Percentiles rank a stretch among this genome's conserved stretches.
Conservation (phyloP, 1,140 invertebrate species). For the Trichonephila clavata region DNA sequence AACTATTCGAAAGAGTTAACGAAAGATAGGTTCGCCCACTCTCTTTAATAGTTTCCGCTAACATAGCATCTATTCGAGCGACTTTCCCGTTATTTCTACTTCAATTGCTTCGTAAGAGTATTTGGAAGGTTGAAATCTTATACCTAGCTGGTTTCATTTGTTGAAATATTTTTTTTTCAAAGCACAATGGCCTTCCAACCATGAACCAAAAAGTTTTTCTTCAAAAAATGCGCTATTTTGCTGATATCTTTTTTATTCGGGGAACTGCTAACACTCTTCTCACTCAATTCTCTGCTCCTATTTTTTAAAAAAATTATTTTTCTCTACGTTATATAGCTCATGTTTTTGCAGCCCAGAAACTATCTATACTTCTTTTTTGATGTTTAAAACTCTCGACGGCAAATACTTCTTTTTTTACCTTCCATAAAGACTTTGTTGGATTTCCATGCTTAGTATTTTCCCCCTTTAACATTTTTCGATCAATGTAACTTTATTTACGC, state of each 20-base stretch:
- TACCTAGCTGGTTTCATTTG: conserved; percentile 6
- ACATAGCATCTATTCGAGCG: background rate
- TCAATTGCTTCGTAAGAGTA: background rate
- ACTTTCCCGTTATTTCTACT: conserved; percentile 4
- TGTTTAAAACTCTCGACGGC: background rate
- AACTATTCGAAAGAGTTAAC: background rate
- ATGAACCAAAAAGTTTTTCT: conserved; percentile 8
- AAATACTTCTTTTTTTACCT: background rate
- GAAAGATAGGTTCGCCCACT: background rate
- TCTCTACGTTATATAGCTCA: background rate
- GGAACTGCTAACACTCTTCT: background rate
- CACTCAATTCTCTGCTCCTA: background rate
- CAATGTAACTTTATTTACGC: background rate
- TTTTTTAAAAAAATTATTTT: background rate
- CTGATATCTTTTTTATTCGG: background rate
- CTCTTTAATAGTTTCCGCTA: conserved; percentile 12
- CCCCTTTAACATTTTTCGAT: background rate
- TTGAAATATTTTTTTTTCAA: background rate
- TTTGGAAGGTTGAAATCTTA: conserved; percentile 8
- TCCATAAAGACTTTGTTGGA: background rate
- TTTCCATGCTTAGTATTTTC: background rate
- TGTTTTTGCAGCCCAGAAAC: background rate
- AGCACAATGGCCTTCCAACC: background rate
- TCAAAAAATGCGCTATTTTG: background rate
- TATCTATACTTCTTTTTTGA: background rate